A percentile compares a stretch with the other conserved stretches of the same genome.
Evolutionary conservation across 2,797 vertebrate species (phyloP).

Genomic region (Craterocephalus amniculus): DNA sequence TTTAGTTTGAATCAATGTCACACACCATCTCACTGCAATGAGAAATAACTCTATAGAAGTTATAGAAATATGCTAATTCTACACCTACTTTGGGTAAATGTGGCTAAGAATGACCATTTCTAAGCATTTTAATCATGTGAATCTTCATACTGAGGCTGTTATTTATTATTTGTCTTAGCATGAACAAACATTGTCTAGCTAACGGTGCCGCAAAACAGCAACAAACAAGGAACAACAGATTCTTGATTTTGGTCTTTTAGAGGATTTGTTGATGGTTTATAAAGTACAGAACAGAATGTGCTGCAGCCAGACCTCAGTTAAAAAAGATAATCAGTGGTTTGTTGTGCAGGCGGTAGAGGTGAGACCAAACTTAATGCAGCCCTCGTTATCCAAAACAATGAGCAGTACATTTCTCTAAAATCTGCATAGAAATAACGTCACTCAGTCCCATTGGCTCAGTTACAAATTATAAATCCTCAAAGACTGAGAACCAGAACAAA

Average conservation of each 20-base stretch:
- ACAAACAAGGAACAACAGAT: background rate
- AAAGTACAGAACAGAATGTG: background rate
- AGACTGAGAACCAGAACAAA: slow-evolving; percentile 70
- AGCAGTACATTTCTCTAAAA: background rate
- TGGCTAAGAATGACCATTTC: background rate
- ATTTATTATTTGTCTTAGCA: background rate
- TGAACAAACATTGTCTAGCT: background rate
- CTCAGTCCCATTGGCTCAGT: slow-evolving; percentile 17
- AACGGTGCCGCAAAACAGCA: background rate
- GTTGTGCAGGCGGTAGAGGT: background rate
- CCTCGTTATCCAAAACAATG: background rate
- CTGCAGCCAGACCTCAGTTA: background rate
- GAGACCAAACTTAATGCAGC: background rate
- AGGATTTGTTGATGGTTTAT: background rate
- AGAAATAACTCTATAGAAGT: background rate
- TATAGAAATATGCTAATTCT: background rate
- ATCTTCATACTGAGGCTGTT: background rate
- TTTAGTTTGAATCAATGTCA: background rate
- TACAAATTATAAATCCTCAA: slow-evolving; percentile 29
- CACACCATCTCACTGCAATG: background rate
- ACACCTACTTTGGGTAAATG: background rate
- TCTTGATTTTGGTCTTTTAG: background rate
- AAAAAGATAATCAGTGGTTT: background rate
- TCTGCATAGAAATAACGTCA: slow-evolving; percentile 20
- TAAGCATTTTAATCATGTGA: background rate